phyloP scores from a whole-genome alignment of 2,888 invertebrate genomes.

The Bombylius discolor region DNA sequence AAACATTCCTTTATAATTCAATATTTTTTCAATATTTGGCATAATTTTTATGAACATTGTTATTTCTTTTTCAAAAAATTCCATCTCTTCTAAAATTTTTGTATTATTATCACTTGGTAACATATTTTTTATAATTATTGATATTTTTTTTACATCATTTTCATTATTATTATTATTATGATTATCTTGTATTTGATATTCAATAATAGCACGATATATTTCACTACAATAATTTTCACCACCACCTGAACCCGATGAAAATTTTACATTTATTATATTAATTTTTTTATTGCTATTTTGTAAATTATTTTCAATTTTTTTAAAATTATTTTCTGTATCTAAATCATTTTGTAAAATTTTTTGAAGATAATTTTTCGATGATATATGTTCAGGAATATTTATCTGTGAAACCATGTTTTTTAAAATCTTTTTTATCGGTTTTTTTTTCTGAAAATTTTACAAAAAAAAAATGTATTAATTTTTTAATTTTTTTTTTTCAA shows the following conservation, averaged over 20 bases:
- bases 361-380: neutral
- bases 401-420: no score
- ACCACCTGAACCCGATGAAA: slow-evolving; percentile 26
- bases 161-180: neutral
- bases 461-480: no score
- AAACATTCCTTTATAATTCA: neutral
- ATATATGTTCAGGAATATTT: neutral
- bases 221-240: slow-evolving; percentile 35
- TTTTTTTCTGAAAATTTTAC: no score
- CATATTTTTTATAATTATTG: slow-evolving; percentile 15
- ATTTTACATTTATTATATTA: slow-evolving; percentile 26
- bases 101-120: slow-evolving; percentile 6
- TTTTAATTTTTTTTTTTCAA: no score
- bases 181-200: neutral
- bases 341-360: neutral
- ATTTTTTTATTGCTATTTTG: slow-evolving; percentile 13
- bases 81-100: slow-evolving; percentile 12
- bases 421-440: no score
- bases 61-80: slow-evolving; percentile 17
- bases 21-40: slow-evolving; percentile 8
- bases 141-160: neutral
- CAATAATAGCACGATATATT: slow-evolving; percentile 27
- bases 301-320: slow-evolving; percentile 23
- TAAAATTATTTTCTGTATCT: neutral
- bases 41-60: slow-evolving; percentile 17